These are phyloP conservation scores for Lagria hirta DNA, from an alignment of 2,888 invertebrate genomes.

Conservation along the genomic window DNA sequence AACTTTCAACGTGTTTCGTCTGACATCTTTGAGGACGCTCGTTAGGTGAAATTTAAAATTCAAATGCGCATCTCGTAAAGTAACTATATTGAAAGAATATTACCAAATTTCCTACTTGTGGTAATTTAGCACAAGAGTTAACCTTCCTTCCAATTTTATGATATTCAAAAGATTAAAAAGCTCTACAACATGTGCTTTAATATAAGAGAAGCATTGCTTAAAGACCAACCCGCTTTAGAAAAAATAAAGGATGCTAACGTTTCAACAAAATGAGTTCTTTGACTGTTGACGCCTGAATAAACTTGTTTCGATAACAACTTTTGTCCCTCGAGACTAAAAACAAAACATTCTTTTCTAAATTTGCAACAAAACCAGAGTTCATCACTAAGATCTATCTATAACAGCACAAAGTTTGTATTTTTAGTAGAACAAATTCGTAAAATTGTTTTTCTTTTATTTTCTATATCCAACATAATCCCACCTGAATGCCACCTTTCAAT, in stretches of 20 bases:
- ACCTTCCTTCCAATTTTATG: no score
- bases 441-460: no score
- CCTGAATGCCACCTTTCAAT: no score
- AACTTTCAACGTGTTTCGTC: constrained; percentile 9
- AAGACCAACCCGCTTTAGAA: no score
- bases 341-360: constrained; percentile 16
- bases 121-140: no score
- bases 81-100: constrained; percentile 15
- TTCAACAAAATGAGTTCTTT: constrained; percentile 20
- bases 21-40: constrained; percentile 9
- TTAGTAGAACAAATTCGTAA: constrained; percentile 2
- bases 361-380: constrained; percentile 13
- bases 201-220: no score
- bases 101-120: no score
- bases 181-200: no score
- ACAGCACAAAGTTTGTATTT: constrained; percentile 13
- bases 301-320: constrained; percentile 22
- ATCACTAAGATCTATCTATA: constrained; percentile 22
- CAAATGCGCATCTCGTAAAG: constrained; percentile 7
- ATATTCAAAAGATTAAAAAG: no score
- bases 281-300: constrained; percentile 22
- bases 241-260: constrained; percentile 18
- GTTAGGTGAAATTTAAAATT: constrained; percentile 18
- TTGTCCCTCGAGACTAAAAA: constrained; percentile 15
- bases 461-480: no score